phyloP scores from a whole-genome alignment of 2,113 vertebrate species.

The Varanus salvator region DNA sequence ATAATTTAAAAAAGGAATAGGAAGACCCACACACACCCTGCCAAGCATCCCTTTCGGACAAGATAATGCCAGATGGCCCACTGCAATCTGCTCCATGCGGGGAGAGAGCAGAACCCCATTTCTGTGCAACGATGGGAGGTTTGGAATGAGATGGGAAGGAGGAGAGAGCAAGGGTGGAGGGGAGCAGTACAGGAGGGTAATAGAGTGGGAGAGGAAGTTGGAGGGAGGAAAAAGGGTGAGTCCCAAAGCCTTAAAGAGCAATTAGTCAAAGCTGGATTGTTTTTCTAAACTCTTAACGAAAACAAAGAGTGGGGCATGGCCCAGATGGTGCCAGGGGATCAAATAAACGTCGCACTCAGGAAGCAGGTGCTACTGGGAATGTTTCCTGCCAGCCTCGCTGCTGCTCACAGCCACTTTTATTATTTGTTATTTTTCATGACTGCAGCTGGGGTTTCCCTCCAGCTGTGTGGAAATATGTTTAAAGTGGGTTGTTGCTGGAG shows the following conservation, averaged over 20 bases:
- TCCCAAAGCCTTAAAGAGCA: conserved; percentile 70
- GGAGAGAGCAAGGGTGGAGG: conserved; percentile 5
- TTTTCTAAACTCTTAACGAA: conserved; percentile 79
- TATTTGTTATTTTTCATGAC: conserved; percentile 72
- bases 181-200: conserved; percentile 15
- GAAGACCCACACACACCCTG: not conserved
- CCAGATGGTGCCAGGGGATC: conserved; percentile 82
- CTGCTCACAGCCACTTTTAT: conserved; percentile 69
- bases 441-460: conserved; percentile 79
- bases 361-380: conserved; percentile 85
- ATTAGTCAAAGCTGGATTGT: conserved; percentile 77
- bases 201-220: conserved; percentile 66
- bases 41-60: not conserved
- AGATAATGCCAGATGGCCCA: not conserved
- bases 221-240: conserved; percentile 66
- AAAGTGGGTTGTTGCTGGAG: conserved; percentile 42
- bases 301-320: conserved; percentile 78
- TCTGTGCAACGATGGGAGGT: not conserved
- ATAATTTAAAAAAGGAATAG: not conserved
- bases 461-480: conserved; percentile 75
- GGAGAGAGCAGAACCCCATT: not conserved
- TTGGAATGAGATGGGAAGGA: conserved; percentile 1
- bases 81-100: not conserved
- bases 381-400: conserved; percentile 78
- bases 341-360: conserved; percentile 80